Evolutionary conservation across 2,888 invertebrate genomes (phyloP), one percentile per base, ranked within the genome.

Genomic region (Mythimna albipuncta): DNA sequence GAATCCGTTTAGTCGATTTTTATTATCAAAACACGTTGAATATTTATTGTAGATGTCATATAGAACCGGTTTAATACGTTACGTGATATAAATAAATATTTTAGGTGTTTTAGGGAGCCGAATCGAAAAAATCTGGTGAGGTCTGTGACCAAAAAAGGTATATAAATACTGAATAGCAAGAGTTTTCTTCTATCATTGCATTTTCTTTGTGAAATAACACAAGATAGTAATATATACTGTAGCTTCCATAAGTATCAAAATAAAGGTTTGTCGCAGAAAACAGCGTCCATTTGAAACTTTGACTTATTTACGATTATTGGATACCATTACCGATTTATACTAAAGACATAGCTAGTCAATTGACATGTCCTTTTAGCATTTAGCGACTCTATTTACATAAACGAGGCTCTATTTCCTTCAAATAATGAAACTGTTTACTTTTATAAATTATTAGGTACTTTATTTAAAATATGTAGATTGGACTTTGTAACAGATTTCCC

Each of bases 1-100:
- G 76, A 83, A 78, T 80, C 79, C 75, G 75, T 82, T 80, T 83
- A 80, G 81, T 82, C 54, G 80, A 64, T 69, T 77, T 81, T 87
- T 85, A 81, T 79, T 73, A 77, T 77, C 68, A 69, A 77, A 85
- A 85, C 75, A 85, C 69, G 76, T 79, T 81, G 69, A 77, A 86
- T 81, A 79, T 86, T 79, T 78, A 80, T 76, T 77, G 54, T 19
- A 72, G 64, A 67, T 66, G 64, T 82, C 64, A 79, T 68, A 76
- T 65, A 69, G 70, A 83, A 86, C 79, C 64, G 75, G 79, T 71
- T 58, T 73, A 65, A 65, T 71, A 62, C 64, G 62, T 71, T 71
- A 74, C 59, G 61, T 67, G 61, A 44, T 65, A 69, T 69, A 69
- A 69, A 82, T 85, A 73, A 62, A 70, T 67, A 68, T 74, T 82